These are phyloP conservation scores for Cepaea nemoralis DNA, from an alignment of 1,140 invertebrate genomes.

Conservation along the genomic window DNA sequence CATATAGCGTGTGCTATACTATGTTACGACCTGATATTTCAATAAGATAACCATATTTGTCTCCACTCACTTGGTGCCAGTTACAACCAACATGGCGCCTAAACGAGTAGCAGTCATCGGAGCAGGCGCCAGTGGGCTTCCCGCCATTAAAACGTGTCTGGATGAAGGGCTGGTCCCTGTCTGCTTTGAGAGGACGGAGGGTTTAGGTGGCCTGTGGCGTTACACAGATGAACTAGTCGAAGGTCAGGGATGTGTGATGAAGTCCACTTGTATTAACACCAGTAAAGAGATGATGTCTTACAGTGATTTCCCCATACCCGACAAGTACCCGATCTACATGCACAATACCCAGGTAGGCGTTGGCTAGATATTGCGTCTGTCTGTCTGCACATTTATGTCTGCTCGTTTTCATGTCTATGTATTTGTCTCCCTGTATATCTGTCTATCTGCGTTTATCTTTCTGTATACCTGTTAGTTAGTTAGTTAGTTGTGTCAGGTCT, in stretches of 20 bases:
- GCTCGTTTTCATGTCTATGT: too few relatives aligned
- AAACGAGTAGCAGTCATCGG: conserved; percentile 69
- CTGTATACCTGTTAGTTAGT: too few relatives aligned
- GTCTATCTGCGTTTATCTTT: too few relatives aligned
- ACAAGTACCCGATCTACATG: conserved; percentile 73
- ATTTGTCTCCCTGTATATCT: too few relatives aligned
- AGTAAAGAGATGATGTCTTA: conserved; percentile 75
- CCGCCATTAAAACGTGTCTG: conserved; percentile 72
- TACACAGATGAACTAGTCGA: conserved; percentile 49
- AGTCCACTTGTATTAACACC: conserved; percentile 72
- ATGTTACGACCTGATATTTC: too few relatives aligned
- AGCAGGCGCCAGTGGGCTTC: conserved; percentile 73
- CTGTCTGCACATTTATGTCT: too few relatives aligned
- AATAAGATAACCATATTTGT: too few relatives aligned
- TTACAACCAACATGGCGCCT: too few relatives aligned
- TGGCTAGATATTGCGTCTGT: too few relatives aligned
- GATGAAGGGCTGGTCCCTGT: conserved; percentile 70
- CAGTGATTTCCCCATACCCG: conserved; percentile 74
- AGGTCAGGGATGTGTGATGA: conserved; percentile 55
- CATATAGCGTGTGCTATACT: too few relatives aligned
- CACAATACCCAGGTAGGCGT: conserved; percentile 59
- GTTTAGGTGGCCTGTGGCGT: conserved; percentile 68
- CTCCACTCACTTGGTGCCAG: too few relatives aligned
- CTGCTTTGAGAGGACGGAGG: conserved; percentile 70
- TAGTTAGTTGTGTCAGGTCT: too few relatives aligned